These are phyloP conservation scores for Leuciscus idus DNA, from an alignment of 2,113 vertebrate genomes.

Conservation along the genomic window DNA sequence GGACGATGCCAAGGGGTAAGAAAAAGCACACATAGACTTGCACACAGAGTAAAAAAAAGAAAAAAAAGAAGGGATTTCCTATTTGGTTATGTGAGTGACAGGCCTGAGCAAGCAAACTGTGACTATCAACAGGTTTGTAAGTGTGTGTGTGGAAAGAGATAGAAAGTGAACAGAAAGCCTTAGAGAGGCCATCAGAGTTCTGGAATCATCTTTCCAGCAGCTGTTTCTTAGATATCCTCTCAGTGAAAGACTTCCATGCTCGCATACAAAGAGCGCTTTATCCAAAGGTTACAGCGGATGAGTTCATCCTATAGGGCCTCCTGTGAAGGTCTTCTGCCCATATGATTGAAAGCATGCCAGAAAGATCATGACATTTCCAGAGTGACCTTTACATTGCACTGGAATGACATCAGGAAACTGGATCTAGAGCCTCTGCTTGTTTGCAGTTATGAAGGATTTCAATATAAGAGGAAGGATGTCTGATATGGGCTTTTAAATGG, in stretches of 20 bases:
- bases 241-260: slow-evolving; percentile 33
- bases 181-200: neutral
- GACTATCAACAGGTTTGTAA: slow-evolving; percentile 22
- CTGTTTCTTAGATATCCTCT: slow-evolving; percentile 30
- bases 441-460: neutral
- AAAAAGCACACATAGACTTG: neutral
- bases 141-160: neutral
- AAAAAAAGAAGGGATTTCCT: neutral
- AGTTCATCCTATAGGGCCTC: slow-evolving; percentile 22
- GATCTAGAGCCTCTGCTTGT: neutral
- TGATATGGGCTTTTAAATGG: neutral
- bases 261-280: slow-evolving; percentile 52
- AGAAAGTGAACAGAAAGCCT: slow-evolving; percentile 11
- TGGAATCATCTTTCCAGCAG: slow-evolving; percentile 19
- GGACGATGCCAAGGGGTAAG: neutral
- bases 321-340: neutral
- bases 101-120: neutral
- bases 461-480: neutral
- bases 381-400: slow-evolving; percentile 47
- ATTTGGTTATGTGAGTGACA: slow-evolving; percentile 17
- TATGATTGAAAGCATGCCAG: neutral
- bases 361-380: slow-evolving; percentile 54
- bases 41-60: neutral
- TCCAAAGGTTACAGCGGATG: slow-evolving; percentile 34
- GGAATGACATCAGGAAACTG: slow-evolving; percentile 51